Evolutionary conservation across 2,797 vertebrate genomes (phyloP).

Genomic region (Lepus townsendii): DNA sequence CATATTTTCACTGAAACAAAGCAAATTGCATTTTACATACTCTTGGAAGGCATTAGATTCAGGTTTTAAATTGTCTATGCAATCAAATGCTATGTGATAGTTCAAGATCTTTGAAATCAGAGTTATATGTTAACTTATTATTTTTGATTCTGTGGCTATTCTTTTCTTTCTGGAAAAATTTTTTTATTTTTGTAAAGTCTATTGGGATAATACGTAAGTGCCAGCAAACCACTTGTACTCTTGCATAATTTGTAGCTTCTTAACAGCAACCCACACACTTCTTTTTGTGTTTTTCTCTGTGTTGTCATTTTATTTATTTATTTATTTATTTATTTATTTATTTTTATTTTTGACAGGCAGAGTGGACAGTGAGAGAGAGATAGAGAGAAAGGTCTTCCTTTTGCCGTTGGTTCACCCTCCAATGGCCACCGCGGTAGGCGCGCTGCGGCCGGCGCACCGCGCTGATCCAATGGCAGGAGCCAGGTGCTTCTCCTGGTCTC

Average conservation of each 20-base stretch:
- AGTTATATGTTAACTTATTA: not conserved
- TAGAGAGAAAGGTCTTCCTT: too few species aligned
- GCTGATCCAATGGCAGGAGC: too few species aligned
- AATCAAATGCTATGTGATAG: not conserved
- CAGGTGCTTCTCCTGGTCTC: too few species aligned
- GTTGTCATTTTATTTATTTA: too few species aligned
- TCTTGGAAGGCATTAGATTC: not conserved
- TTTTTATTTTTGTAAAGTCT: too few species aligned
- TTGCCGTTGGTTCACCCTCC: too few species aligned
- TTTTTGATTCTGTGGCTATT: not conserved
- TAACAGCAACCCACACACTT: not conserved
- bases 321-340: too few species aligned
- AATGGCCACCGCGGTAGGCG: too few species aligned
- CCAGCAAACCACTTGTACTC: not conserved
- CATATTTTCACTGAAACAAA: not conserved
- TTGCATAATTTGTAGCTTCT: not conserved
- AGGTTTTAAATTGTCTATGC: slow-evolving; percentile 22
- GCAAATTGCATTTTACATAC: not conserved
- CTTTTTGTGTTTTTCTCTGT: not conserved
- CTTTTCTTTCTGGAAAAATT: not conserved
- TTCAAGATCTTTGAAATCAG: not conserved
- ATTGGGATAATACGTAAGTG: not conserved
- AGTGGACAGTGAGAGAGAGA: too few species aligned
- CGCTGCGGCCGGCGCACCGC: too few species aligned
- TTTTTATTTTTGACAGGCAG: too few species aligned